These are phyloP conservation scores for Aethina tumida DNA, from an alignment of 1,140 invertebrate genomes.

Conservation along the genomic window DNA sequence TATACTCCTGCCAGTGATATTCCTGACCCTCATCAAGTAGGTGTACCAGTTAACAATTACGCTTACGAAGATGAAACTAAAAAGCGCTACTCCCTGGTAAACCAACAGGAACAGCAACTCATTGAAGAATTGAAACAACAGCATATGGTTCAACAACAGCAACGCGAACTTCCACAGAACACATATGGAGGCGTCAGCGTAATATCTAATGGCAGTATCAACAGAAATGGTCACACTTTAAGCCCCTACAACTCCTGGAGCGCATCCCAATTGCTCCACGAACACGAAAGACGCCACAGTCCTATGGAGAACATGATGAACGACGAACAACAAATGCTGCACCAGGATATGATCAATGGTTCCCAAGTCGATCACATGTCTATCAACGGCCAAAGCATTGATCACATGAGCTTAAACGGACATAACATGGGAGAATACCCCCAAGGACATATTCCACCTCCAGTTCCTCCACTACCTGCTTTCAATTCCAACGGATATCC, in stretches of 20 bases:
- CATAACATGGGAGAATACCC: slow-evolving; percentile 29
- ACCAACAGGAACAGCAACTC: slow-evolving; percentile 36
- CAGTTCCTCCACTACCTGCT: slow-evolving; percentile 34
- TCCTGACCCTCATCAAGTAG: slow-evolving; percentile 34
- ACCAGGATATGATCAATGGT: slow-evolving; percentile 24
- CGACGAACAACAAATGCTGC: slow-evolving; percentile 23
- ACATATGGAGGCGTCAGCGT: slow-evolving; percentile 33
- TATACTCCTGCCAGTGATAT: slow-evolving; percentile 25
- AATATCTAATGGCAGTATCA: slow-evolving; percentile 35
- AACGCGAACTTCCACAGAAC: slow-evolving; percentile 22
- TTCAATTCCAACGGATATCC: slow-evolving; percentile 31
- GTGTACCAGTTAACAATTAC: slow-evolving; percentile 33
- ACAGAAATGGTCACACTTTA: slow-evolving; percentile 36
- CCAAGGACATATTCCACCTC: slow-evolving; percentile 27
- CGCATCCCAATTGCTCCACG: slow-evolving; percentile 47
- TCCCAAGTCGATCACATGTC: slow-evolving; percentile 32
- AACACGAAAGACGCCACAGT: slow-evolving; percentile 46
- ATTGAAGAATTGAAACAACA: slow-evolving; percentile 37
- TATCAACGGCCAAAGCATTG: slow-evolving; percentile 28
- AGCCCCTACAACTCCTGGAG: slow-evolving; percentile 48
- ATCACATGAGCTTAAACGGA: slow-evolving; percentile 26
- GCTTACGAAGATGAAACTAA: slow-evolving; percentile 37
- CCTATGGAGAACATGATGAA: slow-evolving; percentile 34
- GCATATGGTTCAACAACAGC: slow-evolving; percentile 24
- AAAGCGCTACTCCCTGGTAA: slow-evolving; percentile 40